phyloP scores from a whole-genome alignment of 1,140 invertebrate species.

The Cydia amplana region DNA sequence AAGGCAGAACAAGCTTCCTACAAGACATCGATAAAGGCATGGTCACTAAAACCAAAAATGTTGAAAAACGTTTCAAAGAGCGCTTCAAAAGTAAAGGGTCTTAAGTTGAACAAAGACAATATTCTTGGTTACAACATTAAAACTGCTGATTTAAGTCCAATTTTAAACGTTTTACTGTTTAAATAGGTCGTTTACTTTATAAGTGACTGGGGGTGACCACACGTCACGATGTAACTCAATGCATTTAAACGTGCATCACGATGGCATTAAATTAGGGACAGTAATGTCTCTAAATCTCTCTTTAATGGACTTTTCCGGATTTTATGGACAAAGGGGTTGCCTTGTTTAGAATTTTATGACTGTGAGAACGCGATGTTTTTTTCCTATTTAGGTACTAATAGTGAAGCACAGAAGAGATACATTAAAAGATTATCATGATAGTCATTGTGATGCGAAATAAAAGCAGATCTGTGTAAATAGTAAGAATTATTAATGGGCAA shows the following conservation, averaged over 20 bases:
- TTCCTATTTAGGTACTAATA: not conserved
- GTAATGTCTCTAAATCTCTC: constrained; percentile 38
- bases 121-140: not conserved
- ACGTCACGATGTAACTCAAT: constrained; percentile 36
- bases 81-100: not conserved
- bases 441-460: not conserved
- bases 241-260: constrained; percentile 37
- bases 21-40: not conserved
- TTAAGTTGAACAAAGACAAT: not conserved
- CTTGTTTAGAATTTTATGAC: constrained; percentile 17
- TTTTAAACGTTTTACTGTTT: not conserved
- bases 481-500: no score
- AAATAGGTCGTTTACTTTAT: not conserved
- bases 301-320: constrained; percentile 16
- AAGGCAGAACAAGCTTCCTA: not conserved
- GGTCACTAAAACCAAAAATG: not conserved
- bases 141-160: not conserved
- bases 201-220: constrained; percentile 20
- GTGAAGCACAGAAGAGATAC: not conserved
- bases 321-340: constrained; percentile 17
- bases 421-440: not conserved
- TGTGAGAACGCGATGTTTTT: not conserved
- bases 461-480: not conserved
- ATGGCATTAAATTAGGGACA: constrained; percentile 35
- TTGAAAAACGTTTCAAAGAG: not conserved